phyloP scores from a whole-genome alignment of 1,140 invertebrate species.

The Drosophila teissieri region DNA sequence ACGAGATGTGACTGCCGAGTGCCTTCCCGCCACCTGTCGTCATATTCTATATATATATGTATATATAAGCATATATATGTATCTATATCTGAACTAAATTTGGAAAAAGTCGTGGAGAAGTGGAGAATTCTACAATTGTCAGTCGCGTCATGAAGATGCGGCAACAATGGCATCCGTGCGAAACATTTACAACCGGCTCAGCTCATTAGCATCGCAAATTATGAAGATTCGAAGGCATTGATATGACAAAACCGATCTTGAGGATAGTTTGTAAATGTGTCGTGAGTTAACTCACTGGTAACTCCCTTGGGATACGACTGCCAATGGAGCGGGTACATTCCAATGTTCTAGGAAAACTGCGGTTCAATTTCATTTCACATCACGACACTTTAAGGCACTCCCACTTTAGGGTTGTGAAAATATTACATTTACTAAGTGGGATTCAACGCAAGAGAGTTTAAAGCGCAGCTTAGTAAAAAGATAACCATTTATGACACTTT shows the following conservation, averaged over 20 bases:
- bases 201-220: slow-evolving; percentile 50
- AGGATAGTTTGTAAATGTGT: slow-evolving; percentile 23
- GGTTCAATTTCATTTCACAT: not conserved
- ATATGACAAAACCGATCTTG: slow-evolving; percentile 37
- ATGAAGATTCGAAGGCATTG: slow-evolving; percentile 37
- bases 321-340: not conserved
- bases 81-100: slow-evolving; percentile 9
- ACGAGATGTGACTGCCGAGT: slow-evolving; percentile 60
- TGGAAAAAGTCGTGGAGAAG: slow-evolving; percentile 48
- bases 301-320: not conserved
- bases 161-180: slow-evolving; percentile 42
- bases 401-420: too few species aligned
- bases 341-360: slow-evolving; percentile 9
- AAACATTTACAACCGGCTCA: slow-evolving; percentile 17
- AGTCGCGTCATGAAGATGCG: slow-evolving; percentile 33
- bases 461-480: not conserved
- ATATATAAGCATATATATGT: not conserved
- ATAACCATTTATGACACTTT: too few species aligned
- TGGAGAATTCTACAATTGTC: slow-evolving; percentile 34
- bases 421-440: too few species aligned
- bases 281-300: slow-evolving; percentile 1
- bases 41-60: slow-evolving; percentile 61
- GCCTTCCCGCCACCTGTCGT: slow-evolving; percentile 45
- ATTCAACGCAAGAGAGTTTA: too few species aligned
- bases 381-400: too few species aligned